These are phyloP conservation scores for Achatina immaculata DNA, from an alignment of 1,140 invertebrate species.

Conservation along the genomic window DNA sequence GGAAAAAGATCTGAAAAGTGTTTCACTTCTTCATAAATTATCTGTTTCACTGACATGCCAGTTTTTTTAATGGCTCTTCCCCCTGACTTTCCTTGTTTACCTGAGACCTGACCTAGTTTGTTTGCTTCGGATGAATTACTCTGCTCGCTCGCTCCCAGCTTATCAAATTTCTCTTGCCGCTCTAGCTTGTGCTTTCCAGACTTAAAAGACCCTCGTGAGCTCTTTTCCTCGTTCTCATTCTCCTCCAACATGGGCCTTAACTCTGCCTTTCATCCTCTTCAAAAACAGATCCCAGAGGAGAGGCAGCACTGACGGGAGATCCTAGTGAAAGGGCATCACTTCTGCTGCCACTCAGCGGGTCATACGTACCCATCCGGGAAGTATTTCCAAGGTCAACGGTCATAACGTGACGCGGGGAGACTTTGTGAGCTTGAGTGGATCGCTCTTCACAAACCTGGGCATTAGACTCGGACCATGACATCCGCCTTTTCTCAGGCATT, in stretches of 20 bases:
- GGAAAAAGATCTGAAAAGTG: too few species aligned
- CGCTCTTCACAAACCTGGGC: constrained; percentile 10
- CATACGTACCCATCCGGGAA: not conserved
- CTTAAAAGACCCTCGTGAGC: too few species aligned
- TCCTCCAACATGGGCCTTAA: constrained; percentile 6
- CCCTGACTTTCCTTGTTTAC: too few species aligned
- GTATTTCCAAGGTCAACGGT: constrained; percentile 19
- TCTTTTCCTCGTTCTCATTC: not conserved
- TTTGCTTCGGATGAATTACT: not conserved
- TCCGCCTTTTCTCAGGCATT: not conserved
- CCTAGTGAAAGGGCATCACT: not conserved
- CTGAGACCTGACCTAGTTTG: not conserved
- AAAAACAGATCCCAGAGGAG: constrained; percentile 6
- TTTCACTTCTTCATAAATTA: too few species aligned
- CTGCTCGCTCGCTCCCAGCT: not conserved
- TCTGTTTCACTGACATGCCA: too few species aligned
- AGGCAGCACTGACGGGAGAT: not conserved
- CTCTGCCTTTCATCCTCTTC: constrained; percentile 27
- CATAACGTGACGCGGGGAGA: not conserved
- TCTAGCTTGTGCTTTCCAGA: constrained; percentile 19
- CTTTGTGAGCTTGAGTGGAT: not conserved
- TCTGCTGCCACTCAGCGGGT: not conserved
- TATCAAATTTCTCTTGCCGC: constrained; percentile 5
- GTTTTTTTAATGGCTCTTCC: too few species aligned
- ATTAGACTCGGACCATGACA: not conserved